Evolutionary conservation across 1,140 invertebrate species (phyloP).

Genomic region (Papilio xuthus): DNA sequence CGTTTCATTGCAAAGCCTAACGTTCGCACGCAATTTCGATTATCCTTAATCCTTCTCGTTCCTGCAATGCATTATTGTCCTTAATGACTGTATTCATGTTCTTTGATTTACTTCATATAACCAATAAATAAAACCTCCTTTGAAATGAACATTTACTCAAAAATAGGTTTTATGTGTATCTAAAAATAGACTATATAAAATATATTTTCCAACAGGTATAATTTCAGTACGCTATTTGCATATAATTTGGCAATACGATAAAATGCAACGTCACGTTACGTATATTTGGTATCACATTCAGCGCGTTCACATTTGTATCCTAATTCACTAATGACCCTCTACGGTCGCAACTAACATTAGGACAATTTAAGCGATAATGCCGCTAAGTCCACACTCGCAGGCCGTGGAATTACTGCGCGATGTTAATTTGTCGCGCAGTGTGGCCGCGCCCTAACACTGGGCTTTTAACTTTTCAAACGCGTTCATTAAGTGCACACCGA

Average conservation of each 20-base stretch:
- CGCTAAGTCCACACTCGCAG: conserved; percentile 72
- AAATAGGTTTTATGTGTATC: not conserved
- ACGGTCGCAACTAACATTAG: conserved; percentile 75
- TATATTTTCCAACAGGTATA: not conserved
- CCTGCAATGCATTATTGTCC: conserved; percentile 26
- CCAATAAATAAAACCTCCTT: not conserved
- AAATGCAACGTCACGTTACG: conserved; percentile 34
- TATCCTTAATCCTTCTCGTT: conserved; percentile 43
- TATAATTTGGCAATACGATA: conserved; percentile 25
- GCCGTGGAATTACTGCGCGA: conserved; percentile 60
- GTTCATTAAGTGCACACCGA: conserved; percentile 68
- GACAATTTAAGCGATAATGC: conserved; percentile 77
- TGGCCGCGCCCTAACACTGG: conserved; percentile 63
- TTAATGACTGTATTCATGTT: conserved; percentile 6
- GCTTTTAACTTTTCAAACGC: conserved; percentile 79
- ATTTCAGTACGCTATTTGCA: conserved; percentile 2
- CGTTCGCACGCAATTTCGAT: conserved; percentile 60
- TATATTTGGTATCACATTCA: conserved; percentile 40
- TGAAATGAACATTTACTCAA: not conserved
- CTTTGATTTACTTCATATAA: not conserved
- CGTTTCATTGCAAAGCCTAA: conserved; percentile 62
- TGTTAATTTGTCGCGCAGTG: conserved; percentile 70
- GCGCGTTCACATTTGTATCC: conserved; percentile 52
- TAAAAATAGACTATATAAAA: not conserved
- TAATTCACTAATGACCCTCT: conserved; percentile 67